Evolutionary conservation across 35 echinoderm and acorn worm genomes (phyloP), one percentile per base, ranked within the genome.

Genomic region (Ptychodera flava): DNA sequence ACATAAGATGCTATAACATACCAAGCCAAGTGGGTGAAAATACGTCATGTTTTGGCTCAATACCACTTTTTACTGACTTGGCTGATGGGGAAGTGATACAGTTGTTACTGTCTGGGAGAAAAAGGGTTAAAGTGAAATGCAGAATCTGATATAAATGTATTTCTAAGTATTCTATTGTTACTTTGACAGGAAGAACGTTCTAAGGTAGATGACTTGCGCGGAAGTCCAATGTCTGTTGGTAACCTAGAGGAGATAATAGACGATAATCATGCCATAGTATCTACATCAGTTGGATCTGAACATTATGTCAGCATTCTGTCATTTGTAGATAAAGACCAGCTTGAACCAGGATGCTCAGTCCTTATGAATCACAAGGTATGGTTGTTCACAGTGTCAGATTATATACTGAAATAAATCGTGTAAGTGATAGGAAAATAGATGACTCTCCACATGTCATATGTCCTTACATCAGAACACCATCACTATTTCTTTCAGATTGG

Each of bases 211-310:
- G 95, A 97, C 52, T 87, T 97, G 76, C 83, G 95, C 82, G 95
- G 95, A 30, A 97, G 92, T 34, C 95, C 95, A 1, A 97, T 97
- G 95, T 97, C 95, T 82, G 95, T 97, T 29, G 95, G 95, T 85
- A 93, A 86, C 79, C 90, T 97, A 34, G 95, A 97, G 77, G 95
- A 97, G 85, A 97, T 97, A 33, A 97, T 97, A 35, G 95, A 97
- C 83, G 95, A 97, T 33, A 97, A 97, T 33, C 95, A 97, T n/a
- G 95, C 95, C 87, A 97, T 97, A 33, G 95, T 97, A 33, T 97
- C 95, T 30, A 92, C 92, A 0, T 97, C 95, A 0, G 95, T 97
- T 16, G 95, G 95, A 45, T 97, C 95, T 16, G 95, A 97, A 82
- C 93, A 97, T 45, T 97, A 97, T 36, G 95, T 97, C 88, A 97